These are phyloP conservation scores for Drosophila picticornis DNA, from an alignment of 2,888 invertebrate genomes.

Conservation along the genomic window DNA sequence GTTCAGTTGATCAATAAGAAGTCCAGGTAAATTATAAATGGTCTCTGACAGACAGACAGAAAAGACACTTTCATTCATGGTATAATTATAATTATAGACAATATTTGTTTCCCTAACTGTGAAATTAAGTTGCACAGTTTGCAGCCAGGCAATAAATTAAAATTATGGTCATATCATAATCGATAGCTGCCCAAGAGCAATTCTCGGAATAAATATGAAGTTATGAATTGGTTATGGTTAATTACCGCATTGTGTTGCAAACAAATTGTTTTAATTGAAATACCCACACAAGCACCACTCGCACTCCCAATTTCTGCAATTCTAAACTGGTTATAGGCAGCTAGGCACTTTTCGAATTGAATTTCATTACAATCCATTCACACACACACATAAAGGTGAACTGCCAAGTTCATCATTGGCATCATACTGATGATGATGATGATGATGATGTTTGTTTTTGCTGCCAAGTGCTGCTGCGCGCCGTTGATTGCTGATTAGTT, in stretches of 20 bases:
- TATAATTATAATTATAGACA: not conserved
- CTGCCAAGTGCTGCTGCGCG: constrained; percentile 17
- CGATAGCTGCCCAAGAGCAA: not conserved
- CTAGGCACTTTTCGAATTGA: constrained; percentile 14
- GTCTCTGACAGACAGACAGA: not conserved
- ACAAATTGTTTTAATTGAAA: not conserved
- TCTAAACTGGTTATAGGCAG: not conserved
- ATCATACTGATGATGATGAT: constrained; percentile 18
- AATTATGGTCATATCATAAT: not conserved
- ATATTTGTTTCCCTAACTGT: not conserved
- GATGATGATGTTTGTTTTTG: constrained; percentile 46
- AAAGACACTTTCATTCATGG: not conserved
- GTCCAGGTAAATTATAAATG: no score
- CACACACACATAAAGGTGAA: constrained; percentile 3
- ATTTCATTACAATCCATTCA: constrained; percentile 15
- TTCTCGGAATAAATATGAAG: constrained; percentile 2
- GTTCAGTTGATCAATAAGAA: not conserved
- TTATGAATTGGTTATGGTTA: constrained; percentile 6
- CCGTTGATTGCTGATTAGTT: constrained; percentile 69
- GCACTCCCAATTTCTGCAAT: not conserved
- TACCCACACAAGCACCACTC: not conserved
- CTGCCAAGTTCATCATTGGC: constrained; percentile 11
- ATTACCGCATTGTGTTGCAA: constrained; percentile 3
- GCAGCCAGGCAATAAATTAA: not conserved
- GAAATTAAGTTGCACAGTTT: not conserved